Percentiles rank a stretch among this genome's conserved stretches.
Evolutionary conservation across 2,797 vertebrate species (phyloP).

Genomic region (Erethizon dorsatum): DNA sequence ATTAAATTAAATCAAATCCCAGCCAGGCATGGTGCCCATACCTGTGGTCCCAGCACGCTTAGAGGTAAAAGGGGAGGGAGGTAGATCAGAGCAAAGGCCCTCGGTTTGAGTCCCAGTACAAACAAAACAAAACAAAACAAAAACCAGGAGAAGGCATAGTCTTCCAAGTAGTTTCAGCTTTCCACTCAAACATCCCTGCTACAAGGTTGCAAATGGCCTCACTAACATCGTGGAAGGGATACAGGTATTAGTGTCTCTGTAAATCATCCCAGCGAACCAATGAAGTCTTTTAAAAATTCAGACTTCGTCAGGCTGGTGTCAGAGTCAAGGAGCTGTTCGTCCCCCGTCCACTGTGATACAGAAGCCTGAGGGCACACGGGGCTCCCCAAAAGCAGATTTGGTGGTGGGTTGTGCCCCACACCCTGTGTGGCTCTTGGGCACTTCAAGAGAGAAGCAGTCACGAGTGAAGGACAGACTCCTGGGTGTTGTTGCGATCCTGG

Average conservation of each 20-base stretch:
- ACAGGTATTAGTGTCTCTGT: neutral
- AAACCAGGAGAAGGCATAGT: neutral
- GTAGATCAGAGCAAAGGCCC: neutral
- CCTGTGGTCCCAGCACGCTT: neutral
- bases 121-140: neutral
- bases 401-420: neutral
- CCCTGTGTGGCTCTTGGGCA: neutral
- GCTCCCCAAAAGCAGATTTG: neutral
- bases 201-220: neutral
- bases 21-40: neutral
- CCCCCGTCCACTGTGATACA: neutral
- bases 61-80: neutral
- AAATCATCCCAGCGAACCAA: neutral
- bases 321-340: constrained; percentile 26
- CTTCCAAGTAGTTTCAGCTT: constrained; percentile 27
- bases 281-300: neutral
- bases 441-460: neutral
- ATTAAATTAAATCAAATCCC: neutral
- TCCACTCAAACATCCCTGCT: neutral
- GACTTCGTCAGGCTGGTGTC: neutral
- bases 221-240: neutral
- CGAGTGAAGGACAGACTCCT: neutral
- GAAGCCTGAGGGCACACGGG: neutral
- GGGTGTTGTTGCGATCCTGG: neutral
- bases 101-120: neutral